Base-by-base conservation (phyloP, 2,797 vertebrate genomes). In the Sparus aurata region DNA sequence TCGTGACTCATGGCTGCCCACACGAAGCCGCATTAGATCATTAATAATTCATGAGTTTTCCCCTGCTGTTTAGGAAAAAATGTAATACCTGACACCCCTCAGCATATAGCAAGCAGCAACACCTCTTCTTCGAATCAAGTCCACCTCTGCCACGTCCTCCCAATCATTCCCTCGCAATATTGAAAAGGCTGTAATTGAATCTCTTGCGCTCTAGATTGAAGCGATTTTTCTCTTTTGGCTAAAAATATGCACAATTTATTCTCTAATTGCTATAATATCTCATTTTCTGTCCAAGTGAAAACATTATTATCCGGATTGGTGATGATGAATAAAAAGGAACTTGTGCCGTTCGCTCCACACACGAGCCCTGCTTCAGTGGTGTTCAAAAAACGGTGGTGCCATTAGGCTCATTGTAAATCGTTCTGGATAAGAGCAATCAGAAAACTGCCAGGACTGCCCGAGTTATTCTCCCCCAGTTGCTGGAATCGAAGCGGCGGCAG, bases 401-500 rank as follows among this genome's bases (percentile, higher is more conserved):
- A 54, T 73, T 78, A 72, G 23, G 13, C 69, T 83, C 53, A 52
- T 18, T 77, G 65, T 73, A 68, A 85, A 85, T 75, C 12, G 58
- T 43, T 63, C 55, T 79, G 58, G 69, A 80, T 82, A 55, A 74
- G 63, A 71, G 30, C 69, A 68, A 75, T 76, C 75, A 73, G 58
- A 83, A 66, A 73, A 64, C 67, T n/a, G 68, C 69, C 46, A 10
- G 60, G 52, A 54, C 69, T 22, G 63, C 63, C 43, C 4, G 60
- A 62, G 79, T 89, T 38, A 10, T 88, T 87, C 89, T 91, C 88
- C 90, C 86, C 80, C 66, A 89, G 86, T 88, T 85, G 87, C 83
- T 79, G 85, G 90, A 94, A 92, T 38, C 79, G 87, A 92, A 94
- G 87, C 84, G 85, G 87, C 77, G 84, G 68, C 83, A 71, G 70